phyloP scores from a whole-genome alignment of 2,797 vertebrate species.

The Hafferia zeledoni region DNA sequence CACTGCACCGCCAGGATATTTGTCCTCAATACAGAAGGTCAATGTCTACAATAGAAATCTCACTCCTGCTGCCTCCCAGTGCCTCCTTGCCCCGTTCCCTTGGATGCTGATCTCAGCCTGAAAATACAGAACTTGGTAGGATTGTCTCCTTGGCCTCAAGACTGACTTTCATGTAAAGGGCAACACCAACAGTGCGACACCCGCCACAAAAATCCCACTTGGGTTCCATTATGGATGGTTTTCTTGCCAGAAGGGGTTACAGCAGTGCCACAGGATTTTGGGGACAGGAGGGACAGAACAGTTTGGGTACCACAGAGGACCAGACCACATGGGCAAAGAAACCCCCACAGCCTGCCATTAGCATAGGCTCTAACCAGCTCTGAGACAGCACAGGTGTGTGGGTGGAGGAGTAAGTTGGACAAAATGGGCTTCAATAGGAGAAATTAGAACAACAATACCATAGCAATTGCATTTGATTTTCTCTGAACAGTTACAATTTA shows the following conservation, averaged over 20 bases:
- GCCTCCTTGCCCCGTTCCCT: not conserved
- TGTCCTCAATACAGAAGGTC: not conserved
- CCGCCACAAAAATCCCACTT: not conserved
- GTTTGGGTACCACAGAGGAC: not conserved
- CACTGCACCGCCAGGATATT: fast-evolving
- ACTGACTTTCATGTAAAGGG: not conserved
- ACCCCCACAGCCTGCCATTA: not conserved
- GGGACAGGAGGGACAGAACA: not conserved
- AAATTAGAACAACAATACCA: not conserved
- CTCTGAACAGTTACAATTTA: not conserved
- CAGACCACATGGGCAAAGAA: not conserved
- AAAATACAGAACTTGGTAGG: not conserved
- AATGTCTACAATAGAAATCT: not conserved
- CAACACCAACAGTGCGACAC: not conserved
- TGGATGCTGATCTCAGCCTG: not conserved
- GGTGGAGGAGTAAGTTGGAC: not conserved
- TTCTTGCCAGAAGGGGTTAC: not conserved
- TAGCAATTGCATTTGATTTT: not conserved
- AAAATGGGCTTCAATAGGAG: not conserved
- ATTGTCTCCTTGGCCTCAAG: not conserved
- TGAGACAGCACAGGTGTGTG: fast-evolving
- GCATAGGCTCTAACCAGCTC: not conserved
- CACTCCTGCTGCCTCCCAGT: not conserved
- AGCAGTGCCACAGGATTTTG: not conserved
- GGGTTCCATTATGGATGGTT: not conserved